Base-by-base conservation (phyloP, 2,113 vertebrate genomes). In the Gobius niger region DNA sequence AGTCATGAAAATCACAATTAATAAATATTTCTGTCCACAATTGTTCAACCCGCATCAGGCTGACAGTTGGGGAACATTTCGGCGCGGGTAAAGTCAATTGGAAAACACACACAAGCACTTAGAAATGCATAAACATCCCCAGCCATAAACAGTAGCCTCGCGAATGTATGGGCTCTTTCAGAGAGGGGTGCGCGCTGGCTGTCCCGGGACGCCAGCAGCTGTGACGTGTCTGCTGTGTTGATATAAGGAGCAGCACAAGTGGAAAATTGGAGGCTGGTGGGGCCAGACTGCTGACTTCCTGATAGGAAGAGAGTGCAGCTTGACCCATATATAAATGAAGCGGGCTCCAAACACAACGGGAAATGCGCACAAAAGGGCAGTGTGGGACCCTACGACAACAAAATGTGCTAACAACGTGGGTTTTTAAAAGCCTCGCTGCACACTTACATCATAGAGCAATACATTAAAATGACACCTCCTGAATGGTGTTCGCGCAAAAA, bases 141-240 rank as follows among this genome's bases (percentile, higher is more conserved):
- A 18, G 79, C 67, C 67, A 68, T 75, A 83, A 85, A 87, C 83
- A 82, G 79, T 68, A 73, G 70, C 61, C 47, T 24, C 40, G 72
- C 44, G 66, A 78, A 82, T 88, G 87, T 88, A 85, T 87, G 83
- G 83, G 72, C 73, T 73, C 87, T 88, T 88, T 90, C 80, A 87
- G 69, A 54, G 8, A 42, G 47, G 70, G 73, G 81, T 24, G 24
- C 65, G 82, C 86, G 24, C 72, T 57, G 74, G 76, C 67, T 61
- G 52, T 72, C 47, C 69, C 41, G 52, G 67, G 15, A 69, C 18
- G 67, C 73, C 82, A 79, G 71, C 86, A 91, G 83, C 87, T 85
- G 90, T 90, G 89, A 90, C 82, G 90, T 88, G 83, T 85, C 82
- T 73, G 86, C 73, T 91, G 87, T 88, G 90, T 91, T 92, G 88